Base-by-base conservation (phyloP, 1,140 invertebrate species). In the Heliconius melpomene region DNA sequence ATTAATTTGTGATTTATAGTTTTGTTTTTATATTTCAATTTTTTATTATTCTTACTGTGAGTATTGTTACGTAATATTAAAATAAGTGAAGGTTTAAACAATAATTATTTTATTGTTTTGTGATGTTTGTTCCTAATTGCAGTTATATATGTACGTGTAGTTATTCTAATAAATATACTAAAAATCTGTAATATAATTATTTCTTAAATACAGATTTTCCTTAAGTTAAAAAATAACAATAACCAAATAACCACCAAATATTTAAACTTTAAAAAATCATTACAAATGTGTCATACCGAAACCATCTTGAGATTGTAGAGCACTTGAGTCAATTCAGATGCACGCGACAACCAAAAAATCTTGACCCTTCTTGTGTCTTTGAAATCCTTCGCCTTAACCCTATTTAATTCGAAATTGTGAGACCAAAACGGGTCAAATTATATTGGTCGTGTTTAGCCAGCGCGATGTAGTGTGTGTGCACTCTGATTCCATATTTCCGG, bases 401-500 rank as follows among this genome's bases (percentile, higher is more conserved):
- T 75, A 77, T 85, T 84, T 72, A 79, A 82, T 84, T 85, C 77
- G 81, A 88, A 85, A 85, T 52, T 77, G 77, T 54, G 77, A 79
- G 74, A 81, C 40, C 81, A 38, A 77, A 84, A 84, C 66, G 79
- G 92, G 3, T 85, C 92, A 84, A 80, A 66, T 85, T 90, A 91
- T 71, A 79, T 78, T 92, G 90, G 91, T 74, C 79, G 74, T 75
- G 75, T 84, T 89, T 86, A 88, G 85, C 82, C 84, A 82, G 83
- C 86, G 87, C 82, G 88, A 87, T 87, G 85, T 85, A 86, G 83
- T 89, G 87, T 89, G 88, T 86, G 86, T 87, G 85, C 88, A 90
- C 89, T 89, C 88, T 93, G 91, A 93, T 92, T 90, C 89, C 87
- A 87, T 87, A 90, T 91, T 93, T 94, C 93, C 93, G 93, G 87